Evolutionary conservation across 2,113 vertebrate species (phyloP).

Genomic region (Rana temporaria): DNA sequence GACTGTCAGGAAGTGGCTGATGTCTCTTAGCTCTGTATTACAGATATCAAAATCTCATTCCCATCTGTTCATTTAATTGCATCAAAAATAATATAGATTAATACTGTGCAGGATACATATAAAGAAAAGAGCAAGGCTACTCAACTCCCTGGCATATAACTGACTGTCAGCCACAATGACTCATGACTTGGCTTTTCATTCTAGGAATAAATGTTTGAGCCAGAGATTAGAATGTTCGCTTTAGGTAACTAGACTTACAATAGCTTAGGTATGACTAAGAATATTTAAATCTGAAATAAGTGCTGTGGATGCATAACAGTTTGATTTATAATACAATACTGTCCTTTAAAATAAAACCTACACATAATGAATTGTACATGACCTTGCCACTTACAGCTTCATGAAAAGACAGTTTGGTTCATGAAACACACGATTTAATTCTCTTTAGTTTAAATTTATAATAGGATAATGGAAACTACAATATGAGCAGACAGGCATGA

Average conservation of each 20-base stretch:
- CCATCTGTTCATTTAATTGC: slow-evolving; percentile 32
- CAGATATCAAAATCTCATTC: slow-evolving; percentile 26
- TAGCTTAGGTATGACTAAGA: background rate
- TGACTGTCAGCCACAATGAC: slow-evolving; percentile 5
- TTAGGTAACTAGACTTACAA: background rate
- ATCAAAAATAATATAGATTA: slow-evolving; percentile 7
- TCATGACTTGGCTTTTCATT: slow-evolving; percentile 29
- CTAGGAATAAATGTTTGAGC: background rate
- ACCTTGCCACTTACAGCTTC: too few species aligned
- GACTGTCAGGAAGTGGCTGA: slow-evolving; percentile 47
- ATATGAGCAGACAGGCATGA: too few species aligned
- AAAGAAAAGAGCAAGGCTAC: background rate
- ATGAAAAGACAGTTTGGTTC: too few species aligned
- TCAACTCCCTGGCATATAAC: background rate
- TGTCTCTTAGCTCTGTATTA: slow-evolving; percentile 31
- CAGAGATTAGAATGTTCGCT: background rate
- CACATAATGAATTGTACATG: too few species aligned
- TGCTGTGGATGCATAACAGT: background rate
- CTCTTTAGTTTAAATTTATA: too few species aligned
- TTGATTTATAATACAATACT: background rate
- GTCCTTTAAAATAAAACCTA: too few species aligned
- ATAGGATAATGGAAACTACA: too few species aligned
- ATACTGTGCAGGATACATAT: slow-evolving; percentile 14
- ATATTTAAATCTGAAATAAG: slow-evolving; percentile 10
- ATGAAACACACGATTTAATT: too few species aligned